Percentiles rank a stretch among this genome's conserved stretches.
Conservation (phyloP, 1,140 invertebrate species). For the Himalopsyche phryganea region DNA sequence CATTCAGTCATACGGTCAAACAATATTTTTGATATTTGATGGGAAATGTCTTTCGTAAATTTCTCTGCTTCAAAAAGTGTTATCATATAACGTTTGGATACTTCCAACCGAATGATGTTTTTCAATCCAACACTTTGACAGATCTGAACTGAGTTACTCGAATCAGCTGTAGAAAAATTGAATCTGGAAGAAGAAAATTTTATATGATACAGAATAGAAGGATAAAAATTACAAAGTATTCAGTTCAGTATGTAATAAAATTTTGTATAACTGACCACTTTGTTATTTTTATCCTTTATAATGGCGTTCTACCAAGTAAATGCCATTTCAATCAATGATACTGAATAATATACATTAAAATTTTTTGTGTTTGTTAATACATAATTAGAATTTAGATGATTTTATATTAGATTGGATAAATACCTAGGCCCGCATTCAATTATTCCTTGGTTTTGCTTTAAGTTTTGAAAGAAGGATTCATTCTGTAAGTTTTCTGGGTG, state of each 20-base stretch:
- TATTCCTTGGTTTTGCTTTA: constrained; percentile 47
- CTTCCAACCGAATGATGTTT: constrained; percentile 75
- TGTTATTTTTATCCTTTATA: background rate
- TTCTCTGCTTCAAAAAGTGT: constrained; percentile 45
- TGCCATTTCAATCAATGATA: too few relatives aligned
- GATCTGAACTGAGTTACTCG: constrained; percentile 92
- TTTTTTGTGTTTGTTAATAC: background rate
- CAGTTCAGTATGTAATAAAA: background rate
- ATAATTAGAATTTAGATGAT: background rate
- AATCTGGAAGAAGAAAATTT: constrained; percentile 58
- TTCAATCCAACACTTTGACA: constrained; percentile 76
- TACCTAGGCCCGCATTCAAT: constrained; percentile 81
- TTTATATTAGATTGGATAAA: constrained; percentile 6
- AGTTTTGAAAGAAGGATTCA: constrained; percentile 43
- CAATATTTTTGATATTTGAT: constrained; percentile 59
- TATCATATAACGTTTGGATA: constrained; percentile 75
- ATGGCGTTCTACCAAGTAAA: too few relatives aligned
- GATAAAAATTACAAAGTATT: background rate
- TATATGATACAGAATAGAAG: constrained; percentile 17
- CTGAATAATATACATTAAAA: background rate
- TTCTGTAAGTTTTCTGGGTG: constrained; percentile 52
- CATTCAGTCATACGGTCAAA: constrained; percentile 80
- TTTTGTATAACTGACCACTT: background rate
- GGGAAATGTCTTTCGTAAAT: constrained; percentile 47
- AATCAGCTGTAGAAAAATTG: constrained; percentile 92